Evolutionary conservation across 53 echinoderm and acorn worm genomes (phyloP).

Genomic region (Paracentrotus lividus): DNA sequence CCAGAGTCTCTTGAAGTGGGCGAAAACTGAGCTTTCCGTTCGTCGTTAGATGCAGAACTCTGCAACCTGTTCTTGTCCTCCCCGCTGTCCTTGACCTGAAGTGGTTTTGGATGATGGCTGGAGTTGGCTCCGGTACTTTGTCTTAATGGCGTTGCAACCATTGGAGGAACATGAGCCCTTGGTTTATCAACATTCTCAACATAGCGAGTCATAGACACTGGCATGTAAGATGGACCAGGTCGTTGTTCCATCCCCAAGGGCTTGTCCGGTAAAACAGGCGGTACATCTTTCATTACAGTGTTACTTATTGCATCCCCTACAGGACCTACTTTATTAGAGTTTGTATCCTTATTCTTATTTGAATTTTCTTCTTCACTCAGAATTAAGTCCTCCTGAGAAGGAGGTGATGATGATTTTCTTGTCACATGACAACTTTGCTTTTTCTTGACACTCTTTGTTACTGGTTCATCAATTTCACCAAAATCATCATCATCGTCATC

Average conservation of each 20-base stretch:
- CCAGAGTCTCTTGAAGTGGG: background rate
- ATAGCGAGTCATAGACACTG: background rate
- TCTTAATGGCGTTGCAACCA: conserved; percentile 63
- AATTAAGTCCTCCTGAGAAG: background rate
- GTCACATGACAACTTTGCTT: background rate
- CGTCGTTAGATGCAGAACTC: background rate
- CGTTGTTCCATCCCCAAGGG: background rate
- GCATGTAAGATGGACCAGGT: conserved; percentile 28
- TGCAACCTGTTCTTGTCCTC: conserved; percentile 42
- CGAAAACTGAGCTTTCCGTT: conserved; percentile 2
- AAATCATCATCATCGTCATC: conserved; percentile 34
- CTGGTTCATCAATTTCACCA: background rate
- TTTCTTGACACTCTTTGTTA: background rate
- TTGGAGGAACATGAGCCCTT: conserved; percentile 62
- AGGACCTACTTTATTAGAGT: background rate
- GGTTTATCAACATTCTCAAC: conserved; percentile 61
- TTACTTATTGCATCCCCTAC: background rate
- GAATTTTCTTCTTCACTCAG: conserved; percentile 13
- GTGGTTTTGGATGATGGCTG: conserved; percentile 35
- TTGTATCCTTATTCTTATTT: conserved; percentile 10
- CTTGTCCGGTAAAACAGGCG: no score
- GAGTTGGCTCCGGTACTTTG: background rate
- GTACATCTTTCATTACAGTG: no score
- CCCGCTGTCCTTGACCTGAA: background rate
- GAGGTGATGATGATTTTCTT: background rate